Evolutionary conservation across 2,888 invertebrate genomes (phyloP).

Genomic region (Scelioninae gen. 1): DNA sequence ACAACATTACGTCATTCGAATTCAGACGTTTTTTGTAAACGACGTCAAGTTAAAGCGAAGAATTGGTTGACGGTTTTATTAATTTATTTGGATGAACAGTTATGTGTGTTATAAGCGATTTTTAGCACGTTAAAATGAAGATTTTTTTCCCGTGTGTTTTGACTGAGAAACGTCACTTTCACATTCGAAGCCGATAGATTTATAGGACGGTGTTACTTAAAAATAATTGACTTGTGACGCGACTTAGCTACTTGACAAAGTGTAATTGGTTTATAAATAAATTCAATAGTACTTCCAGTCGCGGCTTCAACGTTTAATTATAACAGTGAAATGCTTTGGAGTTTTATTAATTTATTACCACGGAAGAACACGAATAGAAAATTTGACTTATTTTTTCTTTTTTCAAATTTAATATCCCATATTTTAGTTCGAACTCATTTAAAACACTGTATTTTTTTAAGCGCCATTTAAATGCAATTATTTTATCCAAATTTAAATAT

Average conservation of each 20-base stretch:
- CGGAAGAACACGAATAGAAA: no score
- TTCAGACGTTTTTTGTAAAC: background rate
- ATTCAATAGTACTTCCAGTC: conserved; percentile 4
- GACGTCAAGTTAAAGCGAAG: background rate
- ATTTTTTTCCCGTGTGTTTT: conserved; percentile 31
- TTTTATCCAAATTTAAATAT: background rate
- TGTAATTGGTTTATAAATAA: conserved; percentile 55
- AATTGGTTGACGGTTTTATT: background rate
- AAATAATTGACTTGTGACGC: conserved; percentile 59
- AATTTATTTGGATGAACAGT: conserved; percentile 1
- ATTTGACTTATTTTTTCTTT: no score
- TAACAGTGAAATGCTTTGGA: background rate
- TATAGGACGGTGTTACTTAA: conserved; percentile 49
- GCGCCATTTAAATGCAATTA: no score
- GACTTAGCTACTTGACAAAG: conserved; percentile 53
- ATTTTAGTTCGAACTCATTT: no score
- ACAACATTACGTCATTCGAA: background rate
- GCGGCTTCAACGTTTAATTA: conserved; percentile 27
- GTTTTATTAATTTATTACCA: conserved; percentile 3
- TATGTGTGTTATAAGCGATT: background rate
- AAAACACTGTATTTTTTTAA: no score
- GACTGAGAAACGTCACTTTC: conserved; percentile 47
- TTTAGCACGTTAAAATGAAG: conserved; percentile 12
- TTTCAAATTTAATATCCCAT: no score
- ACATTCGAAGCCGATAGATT: conserved; percentile 46